Evolutionary conservation across 2,888 invertebrate species (phyloP), one percentile per base, ranked within the genome.

Genomic region (Drosophila stalkeri): DNA sequence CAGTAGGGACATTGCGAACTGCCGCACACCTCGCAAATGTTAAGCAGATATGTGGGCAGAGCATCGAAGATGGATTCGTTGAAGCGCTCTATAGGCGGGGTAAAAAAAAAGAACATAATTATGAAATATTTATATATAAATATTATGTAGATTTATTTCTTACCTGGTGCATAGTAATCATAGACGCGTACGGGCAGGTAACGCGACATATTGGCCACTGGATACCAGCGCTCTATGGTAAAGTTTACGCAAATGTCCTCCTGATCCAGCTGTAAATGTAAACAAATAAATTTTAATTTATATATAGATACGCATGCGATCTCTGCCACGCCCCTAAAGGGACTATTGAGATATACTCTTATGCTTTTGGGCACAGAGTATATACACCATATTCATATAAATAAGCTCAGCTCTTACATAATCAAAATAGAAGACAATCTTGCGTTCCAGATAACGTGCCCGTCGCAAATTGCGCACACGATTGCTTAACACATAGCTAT

Each of bases 161-260:
- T 7, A 98, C 98, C 98, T 89, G 99, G 99, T 63, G 98, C 97
- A 93, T 99, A 99, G 92, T 98, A 99, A 94, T 99, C 99, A 93
- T 98, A 99, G 14, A 99, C 96, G 65, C 97, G 95, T 62, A 98
- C 96, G 5, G 98, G 96, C 81, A 99, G 95, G 93, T 97, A 98
- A 52, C 98, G 95, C 0, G 99, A 98, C 97, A 98, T 97, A 93
- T 99, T 99, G 56, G 99, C 99, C 4, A 99, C 98, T 0, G 99
- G 99, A 93, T 95, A 97, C 98, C 98, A 99, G 80, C 99, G 95
- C 93, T 98, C 98, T 64, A 98, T 95, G 1, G 98, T 97, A 92
- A 98, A 97, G 93, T 97, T 97, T 12, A 99, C 96, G 91, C 99
- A 99, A 8, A 97, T 97, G 85, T 95, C 96, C 92, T 96, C 96